A percentile compares a stretch with the other conserved stretches of the same genome.
Evolutionary conservation across 2,113 vertebrate species (phyloP).

Genomic region (Puntigrus tetrazona): DNA sequence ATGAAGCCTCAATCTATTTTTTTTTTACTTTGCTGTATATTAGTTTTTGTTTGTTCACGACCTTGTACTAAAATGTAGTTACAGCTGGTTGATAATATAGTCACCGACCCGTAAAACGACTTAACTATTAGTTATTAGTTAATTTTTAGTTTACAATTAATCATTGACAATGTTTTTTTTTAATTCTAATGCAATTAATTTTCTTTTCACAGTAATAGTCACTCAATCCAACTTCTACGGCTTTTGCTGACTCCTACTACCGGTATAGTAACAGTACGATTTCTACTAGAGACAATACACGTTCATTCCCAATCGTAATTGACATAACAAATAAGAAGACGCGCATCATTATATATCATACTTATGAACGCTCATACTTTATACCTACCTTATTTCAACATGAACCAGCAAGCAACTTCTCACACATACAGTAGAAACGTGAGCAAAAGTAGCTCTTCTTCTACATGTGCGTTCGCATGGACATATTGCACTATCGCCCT

Average conservation of each 20-base stretch:
- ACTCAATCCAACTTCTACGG: not conserved
- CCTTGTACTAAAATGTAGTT: not conserved
- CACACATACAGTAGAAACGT: not conserved
- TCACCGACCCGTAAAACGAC: not conserved
- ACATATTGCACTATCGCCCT: not conserved
- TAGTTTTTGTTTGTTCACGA: constrained; percentile 3
- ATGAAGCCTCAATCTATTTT: not conserved
- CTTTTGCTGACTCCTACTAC: constrained; percentile 11
- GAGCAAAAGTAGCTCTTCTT: not conserved
- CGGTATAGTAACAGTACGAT: not conserved
- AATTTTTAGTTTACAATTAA: no score
- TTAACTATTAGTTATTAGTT: no score
- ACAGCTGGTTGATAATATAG: not conserved
- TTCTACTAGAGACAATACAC: not conserved
- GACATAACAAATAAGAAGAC: not conserved
- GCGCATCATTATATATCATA: not conserved
- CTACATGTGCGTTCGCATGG: not conserved
- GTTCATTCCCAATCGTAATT: not conserved
- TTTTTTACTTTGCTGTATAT: not conserved
- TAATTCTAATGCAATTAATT: not conserved
- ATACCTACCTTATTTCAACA: constrained; percentile 20
- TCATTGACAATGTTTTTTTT: not conserved
- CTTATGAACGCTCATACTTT: not conserved
- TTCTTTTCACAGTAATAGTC: not conserved
- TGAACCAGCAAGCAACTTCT: not conserved